Evolutionary conservation across 53 echinoderm and acorn worm species (phyloP), one percentile per base, ranked within the genome.

Genomic region (Mesocentrotus franciscanus): DNA sequence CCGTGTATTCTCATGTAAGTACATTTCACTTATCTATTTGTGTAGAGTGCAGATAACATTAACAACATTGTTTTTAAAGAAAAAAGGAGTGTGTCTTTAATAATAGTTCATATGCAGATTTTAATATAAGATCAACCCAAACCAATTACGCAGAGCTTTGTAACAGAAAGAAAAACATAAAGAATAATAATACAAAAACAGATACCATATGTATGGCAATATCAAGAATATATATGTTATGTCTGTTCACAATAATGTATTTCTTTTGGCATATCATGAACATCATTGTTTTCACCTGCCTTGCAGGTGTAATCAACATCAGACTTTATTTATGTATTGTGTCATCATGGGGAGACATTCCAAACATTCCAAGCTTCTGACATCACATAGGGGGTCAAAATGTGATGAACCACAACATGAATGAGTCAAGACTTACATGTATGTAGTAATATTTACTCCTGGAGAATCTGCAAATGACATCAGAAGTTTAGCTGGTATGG

Each of bases 331-430:
- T 42, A 42, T 55, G 18, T 66, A 16, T 10, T 84, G 20, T 49
- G 13, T 84, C 49, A 84, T 84, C 49, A 8, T 42, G 24, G 84
- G 18, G 49, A 84, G 84, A 9, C 39, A 84, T 84, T 84, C 84
- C 84, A 84, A 36, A 84, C 84, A 84, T 84, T 84, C 84, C 84
- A 84, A 10, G 7, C 4, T 84, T 39, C 4, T 83, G 83, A 83
- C 17, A 39, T 83, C 83, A 83, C 83, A 49, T 49, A 24, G 8
- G 29, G 72, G 72, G 72, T 72, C 30, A 30, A 72, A 72, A 29
- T 74, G 30, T 32, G 74, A 30, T 49, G 29, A 32, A 27, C 17
- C 29, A 30, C 17, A 74, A 30, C 74, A 74, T 74, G 30, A 74
- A 74, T 74, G 74, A 74, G 29, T 74, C 74, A 74, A 32, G 29